Percentiles rank a stretch among this genome's conserved stretches.
These are phyloP conservation scores for Phyllostomus hastatus DNA, from an alignment of 2,113 vertebrate genomes.

Conservation along the genomic window DNA sequence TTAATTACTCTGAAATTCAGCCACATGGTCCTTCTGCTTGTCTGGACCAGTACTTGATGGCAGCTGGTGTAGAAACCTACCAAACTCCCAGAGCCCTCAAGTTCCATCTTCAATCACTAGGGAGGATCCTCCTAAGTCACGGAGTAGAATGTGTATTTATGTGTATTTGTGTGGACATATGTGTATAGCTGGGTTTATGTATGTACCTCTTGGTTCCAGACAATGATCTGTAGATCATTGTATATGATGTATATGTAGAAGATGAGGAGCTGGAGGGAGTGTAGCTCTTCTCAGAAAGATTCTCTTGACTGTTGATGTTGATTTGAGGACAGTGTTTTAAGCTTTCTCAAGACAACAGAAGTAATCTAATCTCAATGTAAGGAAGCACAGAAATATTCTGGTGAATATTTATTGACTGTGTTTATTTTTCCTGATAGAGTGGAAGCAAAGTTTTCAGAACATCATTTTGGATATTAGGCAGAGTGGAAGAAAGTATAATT, in stretches of 20 bases:
- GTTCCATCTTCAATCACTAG: conserved; percentile 41
- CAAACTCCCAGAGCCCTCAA: conserved; percentile 44
- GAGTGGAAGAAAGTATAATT: background rate
- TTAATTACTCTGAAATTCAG: conserved; percentile 68
- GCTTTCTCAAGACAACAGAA: background rate
- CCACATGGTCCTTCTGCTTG: conserved; percentile 54
- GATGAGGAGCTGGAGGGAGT: background rate
- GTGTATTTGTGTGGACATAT: too few relatives aligned
- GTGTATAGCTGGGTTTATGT: background rate
- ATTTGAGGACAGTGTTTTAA: background rate
- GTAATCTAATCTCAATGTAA: background rate
- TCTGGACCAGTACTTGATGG: conserved; percentile 44
- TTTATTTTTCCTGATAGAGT: background rate
- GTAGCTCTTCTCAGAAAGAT: background rate
- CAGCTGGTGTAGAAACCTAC: conserved; percentile 64
- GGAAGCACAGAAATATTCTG: background rate
- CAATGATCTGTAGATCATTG: background rate
- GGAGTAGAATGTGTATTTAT: background rate
- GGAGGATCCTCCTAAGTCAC: conserved; percentile 50
- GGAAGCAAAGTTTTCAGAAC: background rate
- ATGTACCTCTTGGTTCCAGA: background rate
- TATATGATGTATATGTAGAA: background rate
- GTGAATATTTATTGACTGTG: background rate
- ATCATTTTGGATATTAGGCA: background rate
- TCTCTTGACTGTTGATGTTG: background rate